A percentile compares a stretch with the other conserved stretches of the same genome.
These are phyloP conservation scores for Pseudochaenichthys georgianus DNA, from an alignment of 2,797 vertebrate species.

Conservation along the genomic window DNA sequence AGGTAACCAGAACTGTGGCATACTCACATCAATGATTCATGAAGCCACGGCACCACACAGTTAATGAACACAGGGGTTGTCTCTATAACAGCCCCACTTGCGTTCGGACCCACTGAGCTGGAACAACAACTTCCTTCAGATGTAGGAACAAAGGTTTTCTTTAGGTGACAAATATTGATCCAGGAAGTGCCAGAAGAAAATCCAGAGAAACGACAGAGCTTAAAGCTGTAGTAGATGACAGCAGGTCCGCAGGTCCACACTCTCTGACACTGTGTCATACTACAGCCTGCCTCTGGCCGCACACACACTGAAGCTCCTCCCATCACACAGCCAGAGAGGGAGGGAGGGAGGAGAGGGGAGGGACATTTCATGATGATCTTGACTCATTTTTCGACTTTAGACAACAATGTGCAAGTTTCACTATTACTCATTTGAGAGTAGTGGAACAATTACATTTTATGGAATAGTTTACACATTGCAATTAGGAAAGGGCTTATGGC, in stretches of 20 bases:
- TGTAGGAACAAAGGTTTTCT: constrained; percentile 40
- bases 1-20: constrained; percentile 71
- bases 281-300: constrained; percentile 71
- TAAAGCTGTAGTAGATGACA: constrained; percentile 58
- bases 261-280: constrained; percentile 74
- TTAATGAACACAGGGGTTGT: constrained; percentile 72
- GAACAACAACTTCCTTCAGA: constrained; percentile 50
- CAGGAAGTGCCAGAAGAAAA: constrained; percentile 50
- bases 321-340: constrained; percentile 37
- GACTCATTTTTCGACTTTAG: constrained; percentile 24
- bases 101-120: constrained; percentile 54
- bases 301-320: constrained; percentile 69
- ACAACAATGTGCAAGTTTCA: background rate
- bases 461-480: background rate
- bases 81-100: constrained; percentile 66
- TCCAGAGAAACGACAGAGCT: constrained; percentile 62
- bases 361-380: constrained; percentile 10
- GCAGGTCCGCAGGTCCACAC: constrained; percentile 64
- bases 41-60: constrained; percentile 57
- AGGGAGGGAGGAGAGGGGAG: constrained; percentile 16
- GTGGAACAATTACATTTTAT: background rate
- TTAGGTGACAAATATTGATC: constrained; percentile 33
- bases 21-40: constrained; percentile 78
- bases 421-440: background rate
- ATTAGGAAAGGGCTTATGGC: constrained; percentile 3